Base-by-base conservation (phyloP, 2,888 invertebrate species). In the Sipha maydis region DNA sequence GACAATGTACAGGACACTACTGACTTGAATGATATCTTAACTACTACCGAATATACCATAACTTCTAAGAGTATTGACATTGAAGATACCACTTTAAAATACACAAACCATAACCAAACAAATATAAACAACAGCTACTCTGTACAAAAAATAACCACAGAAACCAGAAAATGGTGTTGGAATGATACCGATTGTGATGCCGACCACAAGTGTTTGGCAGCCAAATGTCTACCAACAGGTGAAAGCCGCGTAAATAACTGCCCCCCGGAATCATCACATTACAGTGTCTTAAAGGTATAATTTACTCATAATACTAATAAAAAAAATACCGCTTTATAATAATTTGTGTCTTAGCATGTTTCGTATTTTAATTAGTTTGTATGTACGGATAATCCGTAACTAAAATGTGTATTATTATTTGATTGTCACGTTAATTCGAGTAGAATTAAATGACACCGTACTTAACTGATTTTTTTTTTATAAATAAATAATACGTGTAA, bases 251-350 rank as follows among this genome's bases (percentile, higher is more conserved):
- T 88, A 80, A 80, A 88, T 88, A 88, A 88, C 61, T 88, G 86
- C 38, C 86, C 86, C 73, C 80, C 56, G 86, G 86, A 73, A 88
- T 88, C 86, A 75, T 88, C 86, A 88, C 86, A 41, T 88, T 88
- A 80, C 86, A 75, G 73, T 88, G 86, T 88, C 86, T 80, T n/a
- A 80, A 88, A 88, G 86, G 86, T 88, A 88, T 80, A 88, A 88
- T 73, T 88, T 80, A 85, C 54, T 80, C 73, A 17, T 85, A 85
- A 78, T 78, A 85, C 76, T 76, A 73, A 67, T 41, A 85, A 77
- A 83, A 54, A 38, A 38, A 69, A 19, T 75, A 34, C 61, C 9
- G 77, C 85, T 85, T 48, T 77, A 61, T 61, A 34, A 56, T 83
- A 61, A 38, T 83, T 83, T 75, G 75, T 75, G 83, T 83, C 75